Base-by-base conservation (phyloP, 2,113 vertebrate genomes). In the Crotalus viridis region DNA sequence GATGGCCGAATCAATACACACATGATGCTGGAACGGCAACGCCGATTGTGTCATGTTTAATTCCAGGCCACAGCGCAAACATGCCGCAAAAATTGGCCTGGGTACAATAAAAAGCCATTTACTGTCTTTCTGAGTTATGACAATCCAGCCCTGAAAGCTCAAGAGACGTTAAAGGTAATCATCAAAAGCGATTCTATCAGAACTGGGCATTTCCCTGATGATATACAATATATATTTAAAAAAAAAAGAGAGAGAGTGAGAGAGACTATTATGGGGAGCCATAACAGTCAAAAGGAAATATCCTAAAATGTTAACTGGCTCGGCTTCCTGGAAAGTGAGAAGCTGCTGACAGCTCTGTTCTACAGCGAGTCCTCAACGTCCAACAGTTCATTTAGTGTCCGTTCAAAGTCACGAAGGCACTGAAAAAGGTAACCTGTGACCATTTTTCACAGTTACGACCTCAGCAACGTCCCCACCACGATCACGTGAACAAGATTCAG, bases 1-100 rank as follows among this genome's bases (percentile, higher is more conserved):
- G 88, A 51, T 85, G 10, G 90, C 13, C 94, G 93, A 96, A 97
- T 97, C 97, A 95, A 96, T 96, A 96, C 48, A 95, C 92, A 95
- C 94, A 96, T 95, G 88, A 93, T 94, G 59, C 24, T 88, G 43
- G 88, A 94, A 92, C 52, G 12, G 61, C 93, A 91, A 12, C 10
- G 7, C 93, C 93, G 94, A 93, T 81, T 87, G 24, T 85, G 91
- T 57, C 87, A 55, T 94, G 89, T 91, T 85, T 88, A 55, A 90
- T 94, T 95, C 93, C 54, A 26, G 7, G 22, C 54, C 87, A 81
- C 93, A 91, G 92, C 93, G 92, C 89, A 94, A 90, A 87, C 39
- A 13, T 59, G 93, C 85, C 26, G 26, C 56, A 21, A 57, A 26
- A 89, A 93, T 19, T 10, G 87, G 90, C 87, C 89, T 74, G 93